These are phyloP conservation scores for Chloropsis hardwickii DNA, from an alignment of 2,113 vertebrate genomes.

Conservation along the genomic window DNA sequence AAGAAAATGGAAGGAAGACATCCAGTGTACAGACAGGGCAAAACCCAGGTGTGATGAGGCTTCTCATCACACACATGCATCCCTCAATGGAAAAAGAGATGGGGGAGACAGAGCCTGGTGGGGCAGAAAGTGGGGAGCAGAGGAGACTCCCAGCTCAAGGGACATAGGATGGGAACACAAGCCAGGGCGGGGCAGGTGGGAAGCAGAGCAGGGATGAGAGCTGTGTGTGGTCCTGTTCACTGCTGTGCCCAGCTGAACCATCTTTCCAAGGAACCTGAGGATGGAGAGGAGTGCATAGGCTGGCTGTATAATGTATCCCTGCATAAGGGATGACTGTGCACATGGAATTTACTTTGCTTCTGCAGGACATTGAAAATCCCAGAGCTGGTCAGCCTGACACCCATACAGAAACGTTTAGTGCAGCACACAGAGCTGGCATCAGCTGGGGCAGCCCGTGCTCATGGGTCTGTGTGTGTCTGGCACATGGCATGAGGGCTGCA, in stretches of 20 bases:
- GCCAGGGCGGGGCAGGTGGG: not conserved
- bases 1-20: not conserved
- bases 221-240: not conserved
- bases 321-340: not conserved
- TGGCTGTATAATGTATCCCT: not conserved
- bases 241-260: rapidly evolving
- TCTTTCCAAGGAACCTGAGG: not conserved
- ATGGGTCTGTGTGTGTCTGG: not conserved
- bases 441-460: rapidly evolving
- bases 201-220: not conserved
- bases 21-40: not conserved
- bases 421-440: not conserved
- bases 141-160: not conserved
- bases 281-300: not conserved
- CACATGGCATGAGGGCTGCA: not conserved
- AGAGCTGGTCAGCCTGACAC: not conserved
- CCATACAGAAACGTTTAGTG: not conserved
- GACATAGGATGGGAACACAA: not conserved
- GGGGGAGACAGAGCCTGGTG: not conserved
- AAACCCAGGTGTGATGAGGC: not conserved
- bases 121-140: not conserved
- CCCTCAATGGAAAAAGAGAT: not conserved
- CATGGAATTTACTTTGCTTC: not conserved
- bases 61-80: not conserved
- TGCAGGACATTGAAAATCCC: not conserved